These are phyloP conservation scores for Alligator sinensis DNA, from an alignment of 2,113 vertebrate species.

Conservation along the genomic window DNA sequence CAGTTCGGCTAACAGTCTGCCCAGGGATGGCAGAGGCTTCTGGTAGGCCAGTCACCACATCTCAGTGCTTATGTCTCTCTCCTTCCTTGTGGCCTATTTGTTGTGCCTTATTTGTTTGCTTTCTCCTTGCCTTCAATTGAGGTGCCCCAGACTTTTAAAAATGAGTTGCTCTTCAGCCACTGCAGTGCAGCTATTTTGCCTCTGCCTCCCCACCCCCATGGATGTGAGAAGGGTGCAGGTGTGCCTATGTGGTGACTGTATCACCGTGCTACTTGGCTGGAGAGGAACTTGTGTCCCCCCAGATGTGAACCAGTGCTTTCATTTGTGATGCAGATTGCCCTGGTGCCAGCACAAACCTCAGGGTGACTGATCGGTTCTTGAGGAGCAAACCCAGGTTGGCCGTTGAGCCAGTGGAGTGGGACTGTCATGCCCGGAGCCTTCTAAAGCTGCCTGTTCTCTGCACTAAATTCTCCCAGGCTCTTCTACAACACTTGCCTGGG, in stretches of 20 bases:
- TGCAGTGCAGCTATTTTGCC: not conserved
- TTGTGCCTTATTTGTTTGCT: not conserved
- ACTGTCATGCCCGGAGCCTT: not conserved
- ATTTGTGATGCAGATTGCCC: not conserved
- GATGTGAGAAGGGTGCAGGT: not conserved
- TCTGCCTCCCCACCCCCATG: not conserved
- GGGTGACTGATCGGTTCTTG: too few relatives aligned
- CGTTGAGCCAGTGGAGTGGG: not conserved
- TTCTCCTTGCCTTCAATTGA: rapidly evolving
- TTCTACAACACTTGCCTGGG: not conserved
- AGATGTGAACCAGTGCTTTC: rapidly evolving
- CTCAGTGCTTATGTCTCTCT: rapidly evolving
- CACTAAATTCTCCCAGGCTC: too few relatives aligned
- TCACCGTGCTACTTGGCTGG: rapidly evolving
- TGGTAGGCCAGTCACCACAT: not conserved
- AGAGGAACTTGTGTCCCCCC: not conserved
- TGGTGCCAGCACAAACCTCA: not conserved
- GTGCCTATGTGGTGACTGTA: rapidly evolving
- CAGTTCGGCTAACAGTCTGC: not conserved
- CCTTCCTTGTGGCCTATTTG: not conserved
- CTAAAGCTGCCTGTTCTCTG: too few relatives aligned
- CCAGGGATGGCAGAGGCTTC: not conserved
- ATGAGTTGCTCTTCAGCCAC: not conserved
- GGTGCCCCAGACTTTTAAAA: not conserved
- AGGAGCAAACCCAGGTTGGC: rapidly evolving